Evolutionary conservation across 2,888 invertebrate genomes (phyloP), one percentile per base, ranked within the genome.

Genomic region (Catocala sponsa): DNA sequence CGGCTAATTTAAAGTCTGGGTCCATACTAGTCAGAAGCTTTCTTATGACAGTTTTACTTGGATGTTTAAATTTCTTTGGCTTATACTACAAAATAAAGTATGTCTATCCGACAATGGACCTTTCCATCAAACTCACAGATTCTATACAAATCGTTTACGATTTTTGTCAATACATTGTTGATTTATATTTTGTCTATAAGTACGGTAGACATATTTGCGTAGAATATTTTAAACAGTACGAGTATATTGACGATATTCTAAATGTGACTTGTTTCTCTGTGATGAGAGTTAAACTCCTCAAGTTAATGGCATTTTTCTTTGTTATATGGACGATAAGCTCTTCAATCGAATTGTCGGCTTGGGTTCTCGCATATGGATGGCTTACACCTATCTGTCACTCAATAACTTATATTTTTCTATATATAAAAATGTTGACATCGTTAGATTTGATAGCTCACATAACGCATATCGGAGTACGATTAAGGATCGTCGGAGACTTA

Each of bases 351-450:
- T 86, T 80, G 43, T 64, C 59, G 13, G 84, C 87, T 1, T 92
- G 92, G 92, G 55, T 59, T 5, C 4, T 84, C 0, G 80, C 71
- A 33, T 87, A 78, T 48, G 90, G 86, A 33, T 80, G 78, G 69
- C 33, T 70, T 5, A 63, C 65, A 7, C 82, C 92, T 0, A 25
- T 77, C 0, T 44, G 79, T 0, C 89, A 84, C 68, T 74, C 83
- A 0, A 25, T 84, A 7, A 59, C 84, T 5, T 91, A 91, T 63
- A 32, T 90, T 2, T 91, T 83, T 74, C 65, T 90, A 15, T 76
- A 87, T n/a, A 83, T 91, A 42, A 92, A 91, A 82, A 89, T 91
- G 15, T 63, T 91, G 0, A 89, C 88, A 0, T 87, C 80, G 5
- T 60, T 92, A 25, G 89, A 91, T 70, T 74, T 92, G 25, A 86